Base-by-base conservation (phyloP, 2,888 invertebrate species). In the Theristus sp. region DNA sequence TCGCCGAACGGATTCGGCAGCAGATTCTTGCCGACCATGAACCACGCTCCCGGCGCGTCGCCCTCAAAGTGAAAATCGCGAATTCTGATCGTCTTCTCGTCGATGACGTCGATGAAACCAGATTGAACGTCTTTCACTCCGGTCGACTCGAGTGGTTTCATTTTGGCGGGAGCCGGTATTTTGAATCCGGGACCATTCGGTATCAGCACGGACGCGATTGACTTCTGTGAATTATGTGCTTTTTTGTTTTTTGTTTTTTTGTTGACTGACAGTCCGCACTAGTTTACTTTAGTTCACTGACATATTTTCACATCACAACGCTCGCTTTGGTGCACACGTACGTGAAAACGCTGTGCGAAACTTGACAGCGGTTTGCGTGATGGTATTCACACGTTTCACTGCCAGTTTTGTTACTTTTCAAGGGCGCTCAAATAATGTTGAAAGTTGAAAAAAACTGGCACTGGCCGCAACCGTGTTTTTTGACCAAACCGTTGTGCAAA, bases 1-100 rank as follows among this genome's bases (percentile, higher is more conserved):
- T 68, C 64, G 20, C 73, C 72, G 31, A 63, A 64, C 2, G 64
- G 47, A 57, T 68, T 69, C 1, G 72, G 72, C 22, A 72, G 60
- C 22, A 73, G 64, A 30, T 69, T 70, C 57, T 67, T 68, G 38
- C 72, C 72, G 25, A 69, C 67, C 71, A 73, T 68, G 49, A 72
- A 71, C 72, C 72, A 72, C 6, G 69, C 65, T 0, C 71, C 67
- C 24, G 68, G 64, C n/a, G 69, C 71, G 26, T 69, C 65, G 2
- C 69, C 66, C 57, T 65, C 62, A 54, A 72, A 65, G 0, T 64
- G 63, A 57, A 72, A 70, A 30, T 71, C 66, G 17, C 62, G 61
- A 49, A 72, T 65, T 62, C 65, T 61, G 26, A 72, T 71, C 17
- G 73, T 72, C 58, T 72, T 72, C 31, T 66, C 67, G 64, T 73